Base-by-base conservation (phyloP, 2,888 invertebrate species). In the Lymantria monacha region DNA sequence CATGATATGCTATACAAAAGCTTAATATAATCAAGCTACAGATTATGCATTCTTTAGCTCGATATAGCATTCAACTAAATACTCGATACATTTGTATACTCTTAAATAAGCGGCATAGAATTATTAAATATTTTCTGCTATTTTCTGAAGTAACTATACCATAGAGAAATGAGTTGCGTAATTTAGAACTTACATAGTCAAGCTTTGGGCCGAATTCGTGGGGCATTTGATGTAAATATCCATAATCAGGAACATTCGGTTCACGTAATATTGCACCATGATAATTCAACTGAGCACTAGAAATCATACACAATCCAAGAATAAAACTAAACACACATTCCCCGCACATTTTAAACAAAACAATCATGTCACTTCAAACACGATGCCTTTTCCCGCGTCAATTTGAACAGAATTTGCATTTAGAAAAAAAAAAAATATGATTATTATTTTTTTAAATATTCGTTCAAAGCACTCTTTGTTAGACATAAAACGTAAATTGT, bases 401-500 rank as follows among this genome's bases (percentile, higher is more conserved):
- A n/a, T 12, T n/a, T 41, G 12, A 3, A 41, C 41, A 22, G 3
- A 33, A 33, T 33, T 10, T 10, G 33, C 36, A 45, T 38, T 46
- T n/a, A n/a, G n/a, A n/a, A n/a, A n/a, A n/a, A n/a, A n/a, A n/a
- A 38, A 33, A 22, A 33, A 31, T 36, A 36, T 42, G 36, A 36
- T 30, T 3, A 38, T n/a, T 22, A 30, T 45, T 42, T 14, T 9
- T 37, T 41, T 30, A 9, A 3, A 22, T 5, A 22, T 22, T 30
- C 33, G 7, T 11, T 14, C 12, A 30, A 45, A 42, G 31, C 15
- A 31, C 44, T 44, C 42, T 44, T 11, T 45, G 15, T 11, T 43
- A 37, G 30, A 44, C 53, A 58, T 53, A 56, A n/a, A 51, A 44
- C 36, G 42, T n/a, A 63, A 67, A 73, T 74, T 69, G 70, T 70